Base-by-base conservation (phyloP, 2,113 vertebrate genomes). In the Smithornis capensis region DNA sequence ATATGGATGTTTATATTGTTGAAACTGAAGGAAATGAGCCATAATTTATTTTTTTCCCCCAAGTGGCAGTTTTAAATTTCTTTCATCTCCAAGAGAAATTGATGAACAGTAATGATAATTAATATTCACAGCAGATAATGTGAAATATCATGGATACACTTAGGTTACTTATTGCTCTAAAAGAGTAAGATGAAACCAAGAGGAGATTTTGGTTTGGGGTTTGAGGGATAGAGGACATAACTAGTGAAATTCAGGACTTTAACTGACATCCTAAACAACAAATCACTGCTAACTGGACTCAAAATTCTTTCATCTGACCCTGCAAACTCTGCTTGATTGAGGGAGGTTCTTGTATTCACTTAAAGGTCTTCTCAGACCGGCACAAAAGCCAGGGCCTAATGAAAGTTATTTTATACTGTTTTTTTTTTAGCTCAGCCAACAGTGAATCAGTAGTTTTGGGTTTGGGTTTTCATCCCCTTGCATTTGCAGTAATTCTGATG, bases 321-420 rank as follows among this genome's bases (percentile, higher is more conserved):
- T 63, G 37, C 75, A 94, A 89, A 35, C 19, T 42, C 42, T 71
- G 35, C 23, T 55, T 90, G 79, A 75, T 28, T 49, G 70, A 33
- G 64, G 33, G 23, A 62, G 38, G 47, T 42, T 92, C 69, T 94
- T 93, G 91, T 64, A 94, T 87, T 97, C 80, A 84, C 40, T 29
- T 56, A 87, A 87, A 92, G 37, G 57, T 85, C 73, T 94, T 87
- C 76, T 49, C 83, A 76, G 59, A 9, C 60, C 81, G 27, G 42
- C 59, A 62, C 40, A 85, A 77, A 79, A 94, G 37, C 9, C 65
- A 59, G 49, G 23, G 23, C 55, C 92, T 96, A 67, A 83, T 95
- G 87, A 89, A 96, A 96, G 50, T 64, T 90, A 73, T 64, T 96
- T 95, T 83, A 65, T 87, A 76, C 64, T 78, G 57, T 19, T 59